Evolutionary conservation across 2,888 invertebrate species (phyloP).

Genomic region (Cephus nigrinus): DNA sequence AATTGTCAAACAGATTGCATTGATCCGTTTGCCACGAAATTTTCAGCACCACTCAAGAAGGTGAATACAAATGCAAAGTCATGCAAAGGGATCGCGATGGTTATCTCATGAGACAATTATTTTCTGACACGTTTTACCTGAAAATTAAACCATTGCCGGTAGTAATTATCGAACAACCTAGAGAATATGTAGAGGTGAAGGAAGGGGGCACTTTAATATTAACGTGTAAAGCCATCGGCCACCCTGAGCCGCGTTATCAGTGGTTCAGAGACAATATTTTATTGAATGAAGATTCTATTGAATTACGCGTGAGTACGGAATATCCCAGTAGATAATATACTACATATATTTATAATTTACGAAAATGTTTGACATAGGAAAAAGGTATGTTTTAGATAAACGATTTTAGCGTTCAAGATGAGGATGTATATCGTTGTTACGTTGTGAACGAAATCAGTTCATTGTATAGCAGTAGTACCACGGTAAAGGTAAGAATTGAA

Average conservation of each 20-base stretch:
- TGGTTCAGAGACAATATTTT: constrained; percentile 52
- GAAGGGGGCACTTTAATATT: constrained; percentile 40
- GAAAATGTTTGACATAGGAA: background rate
- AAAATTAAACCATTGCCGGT: constrained; percentile 41
- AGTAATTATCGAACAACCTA: constrained; percentile 44
- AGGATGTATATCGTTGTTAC: constrained; percentile 57
- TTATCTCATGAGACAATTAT: constrained; percentile 25
- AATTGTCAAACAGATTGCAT: background rate
- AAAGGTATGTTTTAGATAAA: constrained; percentile 33
- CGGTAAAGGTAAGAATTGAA: constrained; percentile 42
- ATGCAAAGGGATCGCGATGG: constrained; percentile 41
- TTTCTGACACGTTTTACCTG: constrained; percentile 38
- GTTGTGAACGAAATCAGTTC: constrained; percentile 48
- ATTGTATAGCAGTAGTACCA: constrained; percentile 41
- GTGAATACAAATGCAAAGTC: constrained; percentile 49
- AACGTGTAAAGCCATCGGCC: constrained; percentile 40
- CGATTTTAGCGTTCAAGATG: constrained; percentile 40
- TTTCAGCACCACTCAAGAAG: constrained; percentile 42
- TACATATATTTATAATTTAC: background rate
- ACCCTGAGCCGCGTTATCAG: constrained; percentile 49
- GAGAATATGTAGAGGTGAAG: constrained; percentile 39
- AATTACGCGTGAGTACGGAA: constrained; percentile 36
- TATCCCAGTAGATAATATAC: background rate
- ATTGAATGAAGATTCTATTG: constrained; percentile 39
- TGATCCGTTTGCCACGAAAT: background rate